A percentile compares a stretch with the other conserved stretches of the same genome.
These are phyloP conservation scores for Molorchus minor DNA, from an alignment of 2,888 invertebrate species.

Conservation along the genomic window DNA sequence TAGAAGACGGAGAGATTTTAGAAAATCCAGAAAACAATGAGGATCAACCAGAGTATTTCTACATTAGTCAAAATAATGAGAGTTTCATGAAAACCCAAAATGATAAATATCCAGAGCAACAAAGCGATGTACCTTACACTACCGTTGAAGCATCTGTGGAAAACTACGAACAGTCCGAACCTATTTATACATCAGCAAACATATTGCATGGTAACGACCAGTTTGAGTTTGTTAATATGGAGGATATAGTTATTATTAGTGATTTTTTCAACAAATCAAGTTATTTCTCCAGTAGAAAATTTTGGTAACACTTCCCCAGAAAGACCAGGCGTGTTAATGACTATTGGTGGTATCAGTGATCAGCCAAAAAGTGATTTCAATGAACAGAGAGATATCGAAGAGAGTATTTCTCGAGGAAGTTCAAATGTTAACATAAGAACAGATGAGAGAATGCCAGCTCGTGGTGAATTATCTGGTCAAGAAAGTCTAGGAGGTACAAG, in stretches of 20 bases:
- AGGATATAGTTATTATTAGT: conserved; percentile 61
- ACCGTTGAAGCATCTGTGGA: conserved; percentile 26
- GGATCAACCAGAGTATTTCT: conserved; percentile 37
- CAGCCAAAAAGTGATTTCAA: conserved; percentile 39
- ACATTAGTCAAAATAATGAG: conserved; percentile 30
- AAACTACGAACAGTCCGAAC: conserved; percentile 47
- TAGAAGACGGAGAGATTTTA: conserved; percentile 27
- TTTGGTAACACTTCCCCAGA: conserved; percentile 53
- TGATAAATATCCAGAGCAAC: conserved; percentile 10
- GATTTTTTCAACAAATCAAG: conserved; percentile 55
- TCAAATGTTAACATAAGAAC: conserved; percentile 83
- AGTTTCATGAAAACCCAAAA: conserved; percentile 20
- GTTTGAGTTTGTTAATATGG: conserved; percentile 65
- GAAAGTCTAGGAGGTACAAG: conserved; percentile 84
- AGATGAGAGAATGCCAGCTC: conserved; percentile 87
- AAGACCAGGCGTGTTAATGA: conserved; percentile 56
- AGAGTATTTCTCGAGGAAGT: conserved; percentile 61
- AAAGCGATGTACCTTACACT: conserved; percentile 32
- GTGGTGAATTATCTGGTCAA: conserved; percentile 87
- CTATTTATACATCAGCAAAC: conserved; percentile 52
- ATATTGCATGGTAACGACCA: conserved; percentile 52
- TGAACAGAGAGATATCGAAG: conserved; percentile 58
- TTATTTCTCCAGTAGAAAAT: conserved; percentile 57
- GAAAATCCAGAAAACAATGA: conserved; percentile 34
- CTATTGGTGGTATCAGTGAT: conserved; percentile 53